Conservation (phyloP, 2,797 vertebrate genomes). For the Galaxias olidus region DNA sequence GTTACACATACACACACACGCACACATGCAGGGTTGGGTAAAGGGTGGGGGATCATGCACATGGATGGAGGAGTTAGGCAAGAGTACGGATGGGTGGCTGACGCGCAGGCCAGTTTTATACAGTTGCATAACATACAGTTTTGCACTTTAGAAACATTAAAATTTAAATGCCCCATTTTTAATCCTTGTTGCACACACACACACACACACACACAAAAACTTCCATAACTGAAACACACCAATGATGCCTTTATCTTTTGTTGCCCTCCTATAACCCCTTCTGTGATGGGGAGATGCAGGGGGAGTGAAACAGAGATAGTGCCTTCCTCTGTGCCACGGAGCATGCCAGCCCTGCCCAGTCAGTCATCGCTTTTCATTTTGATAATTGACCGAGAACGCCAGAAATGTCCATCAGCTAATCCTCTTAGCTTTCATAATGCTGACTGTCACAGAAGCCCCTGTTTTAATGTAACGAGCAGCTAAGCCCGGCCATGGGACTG, state of each 20-base stretch:
- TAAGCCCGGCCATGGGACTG: conserved; percentile 62
- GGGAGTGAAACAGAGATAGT: conserved; percentile 39
- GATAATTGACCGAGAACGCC: conserved; percentile 76
- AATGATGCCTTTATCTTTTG: conserved; percentile 35
- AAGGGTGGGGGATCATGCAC: conserved; percentile 38
- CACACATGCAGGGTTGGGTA: conserved; percentile 18
- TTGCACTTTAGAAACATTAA: conserved; percentile 75
- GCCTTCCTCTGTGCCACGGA: conserved; percentile 54
- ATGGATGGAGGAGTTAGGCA: conserved; percentile 56
- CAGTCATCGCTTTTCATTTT: conserved; percentile 76
- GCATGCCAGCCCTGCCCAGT: conserved; percentile 64
- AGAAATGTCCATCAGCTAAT: conserved; percentile 81
- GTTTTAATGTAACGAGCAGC: conserved; percentile 78
- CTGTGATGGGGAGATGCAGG: conserved; percentile 37
- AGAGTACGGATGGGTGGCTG: conserved; percentile 48
- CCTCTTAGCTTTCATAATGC: conserved; percentile 80
- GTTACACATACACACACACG: conserved; percentile 4
- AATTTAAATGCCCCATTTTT: conserved; percentile 67
- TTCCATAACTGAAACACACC: conserved; percentile 43
- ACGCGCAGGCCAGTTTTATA: conserved; percentile 51
- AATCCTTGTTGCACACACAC: conserved; percentile 57
- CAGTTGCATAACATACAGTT: conserved; percentile 71
- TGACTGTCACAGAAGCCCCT: conserved; percentile 77
- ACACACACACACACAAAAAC: conserved; percentile 22
- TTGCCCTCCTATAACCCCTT: conserved; percentile 45